A percentile compares a stretch with the other conserved stretches of the same genome.
phyloP scores from a whole-genome alignment of 2,797 vertebrate species.

The Pteropus rufus region DNA sequence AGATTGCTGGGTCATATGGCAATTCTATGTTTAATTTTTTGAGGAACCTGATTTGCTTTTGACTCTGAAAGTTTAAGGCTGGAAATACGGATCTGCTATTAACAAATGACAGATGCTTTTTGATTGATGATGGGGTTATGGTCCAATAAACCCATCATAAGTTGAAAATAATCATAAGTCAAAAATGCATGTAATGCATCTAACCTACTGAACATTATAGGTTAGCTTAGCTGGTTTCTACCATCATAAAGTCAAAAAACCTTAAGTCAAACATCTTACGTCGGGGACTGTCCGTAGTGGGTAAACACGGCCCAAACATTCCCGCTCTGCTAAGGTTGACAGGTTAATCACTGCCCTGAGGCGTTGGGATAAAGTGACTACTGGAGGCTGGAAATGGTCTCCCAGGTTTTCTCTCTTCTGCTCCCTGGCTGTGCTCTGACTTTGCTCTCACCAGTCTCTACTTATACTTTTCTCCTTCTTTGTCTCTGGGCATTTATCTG shows the following conservation, averaged over 20 bases:
- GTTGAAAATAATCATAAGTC: not conserved
- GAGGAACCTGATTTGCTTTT: slow-evolving; percentile 21
- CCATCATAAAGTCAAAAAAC: not conserved
- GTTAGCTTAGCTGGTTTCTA: not conserved
- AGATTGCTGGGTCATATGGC: not conserved
- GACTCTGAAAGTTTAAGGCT: not conserved
- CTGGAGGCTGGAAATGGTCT: not conserved
- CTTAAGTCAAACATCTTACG: not conserved
- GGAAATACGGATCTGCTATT: not conserved
- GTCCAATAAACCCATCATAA: not conserved
- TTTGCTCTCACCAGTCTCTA: not conserved
- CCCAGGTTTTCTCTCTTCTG: not conserved
- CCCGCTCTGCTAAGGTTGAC: not conserved
- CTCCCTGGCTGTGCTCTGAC: not conserved
- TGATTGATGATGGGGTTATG: not conserved
- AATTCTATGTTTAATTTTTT: not conserved
- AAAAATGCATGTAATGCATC: not conserved
- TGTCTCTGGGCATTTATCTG: not conserved
- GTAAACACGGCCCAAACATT: not conserved
- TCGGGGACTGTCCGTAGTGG: not conserved
- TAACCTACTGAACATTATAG: not conserved
- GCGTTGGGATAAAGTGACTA: not conserved
- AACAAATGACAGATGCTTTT: not conserved
- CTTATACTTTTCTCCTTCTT: not conserved
- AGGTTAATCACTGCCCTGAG: not conserved